phyloP scores from a whole-genome alignment of 2,888 invertebrate species.

The Piscicola geometra region DNA sequence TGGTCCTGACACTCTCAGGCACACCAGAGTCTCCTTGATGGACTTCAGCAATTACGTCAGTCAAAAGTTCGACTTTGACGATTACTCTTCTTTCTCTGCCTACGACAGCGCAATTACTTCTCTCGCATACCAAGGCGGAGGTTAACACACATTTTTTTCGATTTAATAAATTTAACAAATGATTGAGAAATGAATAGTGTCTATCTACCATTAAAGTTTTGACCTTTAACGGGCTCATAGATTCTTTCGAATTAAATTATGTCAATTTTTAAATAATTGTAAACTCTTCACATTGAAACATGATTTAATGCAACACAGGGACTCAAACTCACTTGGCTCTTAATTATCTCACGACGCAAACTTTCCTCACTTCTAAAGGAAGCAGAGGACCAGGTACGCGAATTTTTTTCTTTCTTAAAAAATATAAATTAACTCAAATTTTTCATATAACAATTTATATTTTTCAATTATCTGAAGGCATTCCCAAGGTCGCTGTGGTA shows the following conservation, averaged over 20 bases:
- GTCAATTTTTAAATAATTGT: neutral
- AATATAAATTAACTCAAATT: neutral
- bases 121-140: constrained; percentile 5
- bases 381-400: neutral
- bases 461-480: neutral
- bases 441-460: too few species aligned
- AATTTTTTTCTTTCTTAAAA: neutral
- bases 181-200: too few species aligned
- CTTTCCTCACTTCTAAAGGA: neutral
- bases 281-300: neutral
- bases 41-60: neutral
- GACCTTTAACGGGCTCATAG: too few species aligned
- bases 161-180: too few species aligned
- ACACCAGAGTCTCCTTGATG: constrained; percentile 4
- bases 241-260: too few species aligned
- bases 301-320: neutral
- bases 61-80: constrained; percentile 3
- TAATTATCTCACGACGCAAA: neutral
- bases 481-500: constrained; percentile 21
- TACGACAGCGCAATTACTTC: neutral
- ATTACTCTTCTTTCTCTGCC: neutral
- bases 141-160: neutral
- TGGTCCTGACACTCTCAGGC: constrained; percentile 10
- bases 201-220: too few species aligned
- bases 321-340: constrained; percentile 4